Evolutionary conservation across 2,797 vertebrate genomes (phyloP).

Genomic region (Crenuchus spilurus): DNA sequence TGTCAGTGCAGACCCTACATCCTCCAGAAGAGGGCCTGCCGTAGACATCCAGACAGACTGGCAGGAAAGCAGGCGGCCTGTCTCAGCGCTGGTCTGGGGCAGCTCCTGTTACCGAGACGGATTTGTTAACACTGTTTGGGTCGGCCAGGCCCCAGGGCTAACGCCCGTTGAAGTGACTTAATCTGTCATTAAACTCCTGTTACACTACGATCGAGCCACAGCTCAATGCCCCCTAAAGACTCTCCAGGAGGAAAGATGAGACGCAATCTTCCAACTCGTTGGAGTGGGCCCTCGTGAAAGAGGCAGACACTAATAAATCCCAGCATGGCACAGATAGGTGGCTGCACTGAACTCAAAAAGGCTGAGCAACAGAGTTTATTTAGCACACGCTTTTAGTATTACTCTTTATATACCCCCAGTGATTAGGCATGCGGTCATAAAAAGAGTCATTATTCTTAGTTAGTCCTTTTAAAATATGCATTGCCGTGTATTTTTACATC

Average conservation of each 20-base stretch:
- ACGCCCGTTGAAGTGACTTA: conserved; percentile 78
- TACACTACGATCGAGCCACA: conserved; percentile 76
- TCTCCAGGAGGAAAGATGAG: conserved; percentile 67
- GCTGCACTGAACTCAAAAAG: conserved; percentile 24
- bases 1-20: conserved; percentile 38
- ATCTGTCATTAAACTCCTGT: conserved; percentile 85
- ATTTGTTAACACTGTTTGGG: conserved; percentile 85
- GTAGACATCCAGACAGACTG: conserved; percentile 36
- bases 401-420: conserved; percentile 2
- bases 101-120: conserved; percentile 82
- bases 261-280: conserved; percentile 72
- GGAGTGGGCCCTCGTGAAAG: conserved; percentile 64
- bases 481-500: neutral
- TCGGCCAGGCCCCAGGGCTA: conserved; percentile 75
- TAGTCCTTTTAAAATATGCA: neutral
- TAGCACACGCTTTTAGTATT: neutral
- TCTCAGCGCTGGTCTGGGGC: conserved; percentile 63
- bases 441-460: conserved; percentile 1
- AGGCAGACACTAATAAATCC: conserved; percentile 50
- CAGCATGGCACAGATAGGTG: conserved; percentile 37
- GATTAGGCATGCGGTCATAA: neutral
- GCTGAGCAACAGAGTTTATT: conserved; percentile 6
- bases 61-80: conserved; percentile 39
- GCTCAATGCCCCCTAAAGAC: conserved; percentile 64
- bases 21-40: conserved; percentile 64